Base-by-base conservation (phyloP, 2,888 invertebrate species). In the Tipula confusa region DNA sequence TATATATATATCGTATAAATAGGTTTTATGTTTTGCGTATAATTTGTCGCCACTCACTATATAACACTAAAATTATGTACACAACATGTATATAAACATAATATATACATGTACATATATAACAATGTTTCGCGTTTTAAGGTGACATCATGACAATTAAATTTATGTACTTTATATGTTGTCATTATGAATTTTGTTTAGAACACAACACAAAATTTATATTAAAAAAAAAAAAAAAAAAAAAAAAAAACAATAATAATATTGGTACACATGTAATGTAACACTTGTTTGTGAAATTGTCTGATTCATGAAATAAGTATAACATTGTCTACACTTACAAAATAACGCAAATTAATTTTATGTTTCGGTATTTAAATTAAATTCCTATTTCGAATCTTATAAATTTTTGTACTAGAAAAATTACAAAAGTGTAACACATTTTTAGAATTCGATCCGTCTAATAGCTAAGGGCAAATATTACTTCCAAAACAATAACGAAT, bases 81-180 rank as follows among this genome's bases (percentile, higher is more conserved):
- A 43, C 4, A 24, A 64, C 24, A 64, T 64, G 11, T 64, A 7
- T 24, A 33, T 11, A n/a, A 4, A 33, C 64, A 64, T 24, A 13
- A 38, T 38, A 13, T 38, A 24, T 33, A 33, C 33, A 33, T 33
- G 33, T 33, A 33, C 11, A 11, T 64, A 24, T 24, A 64, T 24
- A 64, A 64, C 64, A 24, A 64, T 64, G 64, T 64, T 64, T 64
- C 64, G 64, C 64, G 64, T 64, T 64, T 64, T 64, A 64, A 64
- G 64, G 64, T 64, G 64, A 64, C 64, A 64, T 64, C 64, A 64
- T 64, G 64, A 64, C 64, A 64, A 64, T 64, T 64, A 64, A 64
- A 64, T 64, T 64, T 64, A 64, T 64, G 64, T 7, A 11, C 24
- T 64, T 64, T 64, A n/a, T n/a, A 64, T 64, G 64, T 64, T 64